Base-by-base conservation (phyloP, 2,888 invertebrate genomes). In the Dichetophora obliterata region DNA sequence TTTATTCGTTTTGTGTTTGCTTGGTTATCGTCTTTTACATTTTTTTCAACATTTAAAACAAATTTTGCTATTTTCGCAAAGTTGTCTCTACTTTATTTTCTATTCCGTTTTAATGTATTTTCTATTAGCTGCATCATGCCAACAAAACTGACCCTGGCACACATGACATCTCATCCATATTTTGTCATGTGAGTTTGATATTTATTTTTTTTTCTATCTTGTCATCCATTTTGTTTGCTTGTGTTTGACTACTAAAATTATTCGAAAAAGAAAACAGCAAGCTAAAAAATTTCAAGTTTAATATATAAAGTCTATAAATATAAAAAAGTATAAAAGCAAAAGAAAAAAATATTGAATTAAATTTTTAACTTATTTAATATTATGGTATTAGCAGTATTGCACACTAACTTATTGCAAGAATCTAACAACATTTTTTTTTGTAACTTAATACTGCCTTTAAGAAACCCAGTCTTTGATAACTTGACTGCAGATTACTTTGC, bases 61-160 rank as follows among this genome's bases (percentile, higher is more conserved):
- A 19, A 27, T 19, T 50, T 68, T 24, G 11, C 27, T 19, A 2
- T 16, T 14, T 50, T 22, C 27, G 43, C 24, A 19, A 22, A 24
- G 37, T 68, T 22, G 2, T 14, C 68, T 11, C 19, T 16, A 27
- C 3, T 34, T 27, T 16, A 16, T 16, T 61, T 11, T 19, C 54
- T 22, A 27, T 61, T 24, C 31, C 6, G 31, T 16, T 24, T 61
- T 61, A 16, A 8, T 16, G 31, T 34, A n/a, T 63, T 63, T n/a
- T 34, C 22, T 63, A 27, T 19, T 63, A 27, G 27, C 19, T 16
- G 24, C 63, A 63, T 4, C 63, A 27, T 22, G 19, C 22, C 19
- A 43, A n/a, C 34, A 37, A 34, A 59, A 19, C n/a, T 37, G 71
- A 57, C 71, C 57, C 71, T 59, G 71, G 71, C 71, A 71, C 71